Conservation (phyloP, 2,113 vertebrate genomes). For the Phodopus roborovskii region DNA sequence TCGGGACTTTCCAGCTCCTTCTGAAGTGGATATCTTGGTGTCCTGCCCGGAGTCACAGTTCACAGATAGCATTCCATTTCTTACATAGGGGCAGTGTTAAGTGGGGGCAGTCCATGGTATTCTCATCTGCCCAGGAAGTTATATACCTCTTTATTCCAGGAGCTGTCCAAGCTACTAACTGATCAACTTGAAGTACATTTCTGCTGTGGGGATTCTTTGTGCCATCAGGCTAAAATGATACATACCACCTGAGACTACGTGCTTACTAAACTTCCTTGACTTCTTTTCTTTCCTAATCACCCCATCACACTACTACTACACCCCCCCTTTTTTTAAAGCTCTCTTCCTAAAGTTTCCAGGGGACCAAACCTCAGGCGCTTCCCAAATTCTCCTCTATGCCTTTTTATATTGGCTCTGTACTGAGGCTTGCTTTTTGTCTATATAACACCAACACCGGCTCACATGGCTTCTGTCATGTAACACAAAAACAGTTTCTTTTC, state of each 20-base stretch:
- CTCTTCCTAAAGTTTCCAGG: not conserved
- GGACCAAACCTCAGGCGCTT: not conserved
- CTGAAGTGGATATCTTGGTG: not conserved
- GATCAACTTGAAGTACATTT: not conserved
- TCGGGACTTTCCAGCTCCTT: too few relatives aligned
- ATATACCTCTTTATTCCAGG: not conserved
- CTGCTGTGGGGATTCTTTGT: not conserved
- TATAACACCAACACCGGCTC: not conserved
- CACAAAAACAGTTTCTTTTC: not conserved
- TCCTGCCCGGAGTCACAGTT: not conserved
- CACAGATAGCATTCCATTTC: not conserved
- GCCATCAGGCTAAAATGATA: too few relatives aligned
- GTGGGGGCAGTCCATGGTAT: not conserved
- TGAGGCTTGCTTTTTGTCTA: not conserved
- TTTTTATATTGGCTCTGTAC: not conserved
- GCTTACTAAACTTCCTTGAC: not conserved
- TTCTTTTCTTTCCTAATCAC: not conserved
- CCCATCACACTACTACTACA: too few relatives aligned
- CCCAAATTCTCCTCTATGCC: not conserved
- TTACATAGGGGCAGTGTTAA: not conserved
- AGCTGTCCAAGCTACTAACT: not conserved
- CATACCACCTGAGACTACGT: not conserved
- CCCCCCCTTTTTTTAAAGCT: not conserved
- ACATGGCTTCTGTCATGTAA: too few relatives aligned
- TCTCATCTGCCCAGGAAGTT: not conserved